Conservation (phyloP, 2,113 vertebrate genomes). For the Myrmophylax atrothorax region DNA sequence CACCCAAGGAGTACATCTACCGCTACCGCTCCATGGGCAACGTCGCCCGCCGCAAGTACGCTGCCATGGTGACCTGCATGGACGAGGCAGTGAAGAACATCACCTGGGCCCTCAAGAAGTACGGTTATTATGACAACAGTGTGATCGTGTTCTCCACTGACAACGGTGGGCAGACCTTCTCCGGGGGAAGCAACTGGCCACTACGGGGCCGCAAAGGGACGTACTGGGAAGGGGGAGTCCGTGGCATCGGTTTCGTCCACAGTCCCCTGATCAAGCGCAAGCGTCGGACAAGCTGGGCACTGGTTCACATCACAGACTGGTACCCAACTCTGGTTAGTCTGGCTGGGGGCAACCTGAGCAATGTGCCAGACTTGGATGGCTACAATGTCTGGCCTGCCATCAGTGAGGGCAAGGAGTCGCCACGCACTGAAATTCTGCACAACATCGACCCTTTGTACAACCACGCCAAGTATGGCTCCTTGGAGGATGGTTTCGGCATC, state of each 20-base stretch:
- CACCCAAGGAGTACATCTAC: slow-evolving; percentile 90
- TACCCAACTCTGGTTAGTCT: slow-evolving; percentile 91
- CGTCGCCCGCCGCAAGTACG: slow-evolving; percentile 89
- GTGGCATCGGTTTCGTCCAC: slow-evolving; percentile 93
- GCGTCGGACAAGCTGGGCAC: slow-evolving; percentile 83
- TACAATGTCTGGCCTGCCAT: slow-evolving; percentile 91
- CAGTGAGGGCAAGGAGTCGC: slow-evolving; percentile 89
- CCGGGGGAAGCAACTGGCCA: slow-evolving; percentile 95
- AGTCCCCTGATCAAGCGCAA: slow-evolving; percentile 90
- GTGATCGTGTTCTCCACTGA: slow-evolving; percentile 94
- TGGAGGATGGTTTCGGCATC: slow-evolving; percentile 86
- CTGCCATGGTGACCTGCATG: slow-evolving; percentile 95
- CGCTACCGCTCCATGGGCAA: slow-evolving; percentile 89
- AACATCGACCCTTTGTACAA: slow-evolving; percentile 97
- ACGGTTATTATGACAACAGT: slow-evolving; percentile 93
- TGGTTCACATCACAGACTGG: slow-evolving; percentile 98
- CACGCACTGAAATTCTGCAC: slow-evolving; percentile 91
- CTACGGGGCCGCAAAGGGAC: slow-evolving; percentile 95
- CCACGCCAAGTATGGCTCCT: slow-evolving; percentile 85
- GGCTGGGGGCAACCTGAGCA: slow-evolving; percentile 86
- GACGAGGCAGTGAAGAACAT: slow-evolving; percentile 94
- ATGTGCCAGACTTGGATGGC: slow-evolving; percentile 83
- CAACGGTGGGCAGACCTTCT: slow-evolving; percentile 94
- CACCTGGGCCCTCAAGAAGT: slow-evolving; percentile 92
- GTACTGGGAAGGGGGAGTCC: slow-evolving; percentile 95